phyloP scores from a whole-genome alignment of 2,113 vertebrate species.

The Microcebus jonahi region DNA sequence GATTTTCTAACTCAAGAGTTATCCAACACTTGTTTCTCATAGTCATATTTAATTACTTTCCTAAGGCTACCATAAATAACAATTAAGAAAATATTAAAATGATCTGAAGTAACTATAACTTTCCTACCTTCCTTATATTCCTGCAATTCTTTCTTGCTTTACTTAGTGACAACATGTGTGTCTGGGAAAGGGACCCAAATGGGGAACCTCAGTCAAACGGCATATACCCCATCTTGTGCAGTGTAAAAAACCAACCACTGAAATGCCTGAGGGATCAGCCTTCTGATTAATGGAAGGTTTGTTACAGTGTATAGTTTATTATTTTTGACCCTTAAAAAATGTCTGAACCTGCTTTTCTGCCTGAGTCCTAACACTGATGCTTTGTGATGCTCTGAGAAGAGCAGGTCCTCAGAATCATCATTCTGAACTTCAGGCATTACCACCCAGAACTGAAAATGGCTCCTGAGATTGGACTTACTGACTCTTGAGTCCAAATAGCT shows the following conservation, averaged over 20 bases:
- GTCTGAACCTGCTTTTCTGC: not conserved
- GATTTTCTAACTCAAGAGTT: slow-evolving; percentile 78
- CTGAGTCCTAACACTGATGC: not conserved
- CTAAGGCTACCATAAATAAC: slow-evolving; percentile 62
- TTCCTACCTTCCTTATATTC: not conserved
- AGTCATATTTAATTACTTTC: slow-evolving; percentile 64
- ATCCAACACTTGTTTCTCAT: not conserved
- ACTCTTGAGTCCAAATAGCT: not conserved
- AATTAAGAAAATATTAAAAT: not conserved
- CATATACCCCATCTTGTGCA: not conserved
- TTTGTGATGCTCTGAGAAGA: not conserved
- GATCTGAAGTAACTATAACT: not conserved
- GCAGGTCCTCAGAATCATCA: not conserved
- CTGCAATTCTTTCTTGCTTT: not conserved
- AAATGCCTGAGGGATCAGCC: not conserved
- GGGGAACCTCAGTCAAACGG: not conserved
- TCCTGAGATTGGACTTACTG: not conserved
- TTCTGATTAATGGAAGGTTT: not conserved
- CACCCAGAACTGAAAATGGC: not conserved
- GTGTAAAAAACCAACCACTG: not conserved
- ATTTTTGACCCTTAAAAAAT: not conserved
- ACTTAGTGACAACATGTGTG: not conserved
- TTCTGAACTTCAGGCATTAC: not conserved
- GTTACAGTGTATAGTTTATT: not conserved
- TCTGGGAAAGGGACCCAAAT: not conserved